phyloP scores from a whole-genome alignment of 1,140 invertebrate species.

The Diorhabda elongata region DNA sequence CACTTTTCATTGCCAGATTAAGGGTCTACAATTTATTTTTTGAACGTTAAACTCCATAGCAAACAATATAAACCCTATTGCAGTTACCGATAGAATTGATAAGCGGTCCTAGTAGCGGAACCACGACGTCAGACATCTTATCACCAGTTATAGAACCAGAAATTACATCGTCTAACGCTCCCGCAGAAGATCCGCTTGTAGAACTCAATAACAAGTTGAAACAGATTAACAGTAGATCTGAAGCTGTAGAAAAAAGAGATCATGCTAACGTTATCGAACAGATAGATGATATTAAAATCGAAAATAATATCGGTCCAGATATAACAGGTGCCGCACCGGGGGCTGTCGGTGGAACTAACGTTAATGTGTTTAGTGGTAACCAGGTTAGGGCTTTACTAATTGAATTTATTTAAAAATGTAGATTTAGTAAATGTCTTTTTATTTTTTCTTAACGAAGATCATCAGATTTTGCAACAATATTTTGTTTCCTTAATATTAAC shows the following conservation, averaged over 20 bases:
- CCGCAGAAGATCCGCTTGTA: slow-evolving; percentile 28
- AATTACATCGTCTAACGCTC: not conserved
- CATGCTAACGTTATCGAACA: not conserved
- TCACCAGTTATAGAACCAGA: slow-evolving; percentile 37
- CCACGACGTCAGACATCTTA: slow-evolving; percentile 39
- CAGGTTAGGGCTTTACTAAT: slow-evolving; percentile 17
- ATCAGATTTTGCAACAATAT: too few species aligned
- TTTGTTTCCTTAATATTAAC: too few species aligned
- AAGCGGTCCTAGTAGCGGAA: slow-evolving; percentile 35
- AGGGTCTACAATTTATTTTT: too few species aligned
- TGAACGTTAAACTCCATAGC: too few species aligned
- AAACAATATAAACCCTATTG: slow-evolving; percentile 9
- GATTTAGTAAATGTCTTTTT: too few species aligned
- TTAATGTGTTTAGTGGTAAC: slow-evolving; percentile 4
- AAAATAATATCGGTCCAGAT: not conserved
- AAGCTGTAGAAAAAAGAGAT: slow-evolving; percentile 12
- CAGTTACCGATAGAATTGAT: slow-evolving; percentile 31
- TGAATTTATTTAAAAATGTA: not conserved
- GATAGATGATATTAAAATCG: not conserved
- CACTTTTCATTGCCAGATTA: too few species aligned
- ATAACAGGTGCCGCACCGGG: not conserved
- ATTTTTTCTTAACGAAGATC: too few species aligned
- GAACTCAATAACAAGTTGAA: slow-evolving; percentile 38
- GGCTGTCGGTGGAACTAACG: slow-evolving; percentile 5
- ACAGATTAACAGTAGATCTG: slow-evolving; percentile 32